Evolutionary conservation across 2,888 invertebrate genomes (phyloP).

Genomic region (Chrysotoxum bicinctum): DNA sequence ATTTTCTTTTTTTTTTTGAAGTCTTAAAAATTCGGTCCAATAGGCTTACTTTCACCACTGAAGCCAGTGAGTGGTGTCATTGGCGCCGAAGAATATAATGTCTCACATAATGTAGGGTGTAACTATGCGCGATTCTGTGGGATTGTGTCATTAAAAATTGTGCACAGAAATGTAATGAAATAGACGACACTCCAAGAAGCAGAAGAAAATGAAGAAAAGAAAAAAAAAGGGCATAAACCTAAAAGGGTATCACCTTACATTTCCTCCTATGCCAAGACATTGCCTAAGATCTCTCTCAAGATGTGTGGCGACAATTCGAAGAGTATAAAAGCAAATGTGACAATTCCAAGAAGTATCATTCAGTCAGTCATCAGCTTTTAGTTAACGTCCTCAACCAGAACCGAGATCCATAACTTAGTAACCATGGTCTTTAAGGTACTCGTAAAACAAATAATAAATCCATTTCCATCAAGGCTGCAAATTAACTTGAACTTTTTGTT

Average conservation of each 20-base stretch:
- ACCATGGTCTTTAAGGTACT: conserved; percentile 72
- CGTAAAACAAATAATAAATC: neutral
- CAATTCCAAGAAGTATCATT: conserved; percentile 61
- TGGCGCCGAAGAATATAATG: conserved; percentile 23
- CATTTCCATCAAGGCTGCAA: neutral
- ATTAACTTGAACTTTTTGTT: neutral
- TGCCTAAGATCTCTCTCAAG: conserved; percentile 53
- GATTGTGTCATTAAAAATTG: conserved; percentile 61
- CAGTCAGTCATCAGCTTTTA: conserved; percentile 61
- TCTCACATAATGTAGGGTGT: conserved; percentile 8
- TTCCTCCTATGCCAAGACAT: conserved; percentile 52
- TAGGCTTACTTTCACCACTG: conserved; percentile 55
- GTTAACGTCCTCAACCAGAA: conserved; percentile 54
- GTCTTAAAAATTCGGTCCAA: neutral
- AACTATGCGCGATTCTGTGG: conserved; percentile 47
- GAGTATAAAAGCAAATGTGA: conserved; percentile 57
- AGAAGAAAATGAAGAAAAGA: neutral
- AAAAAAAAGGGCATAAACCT: conserved; percentile 61
- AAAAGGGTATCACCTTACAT: conserved; percentile 64
- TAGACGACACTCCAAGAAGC: conserved; percentile 14
- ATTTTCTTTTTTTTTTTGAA: conserved; percentile 8
- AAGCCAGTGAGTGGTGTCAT: neutral
- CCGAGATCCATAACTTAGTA: conserved; percentile 63
- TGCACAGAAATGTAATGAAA: conserved; percentile 39
- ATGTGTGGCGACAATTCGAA: conserved; percentile 8